phyloP scores from a whole-genome alignment of 2,113 vertebrate genomes.

The Neodon shergylaensis region DNA sequence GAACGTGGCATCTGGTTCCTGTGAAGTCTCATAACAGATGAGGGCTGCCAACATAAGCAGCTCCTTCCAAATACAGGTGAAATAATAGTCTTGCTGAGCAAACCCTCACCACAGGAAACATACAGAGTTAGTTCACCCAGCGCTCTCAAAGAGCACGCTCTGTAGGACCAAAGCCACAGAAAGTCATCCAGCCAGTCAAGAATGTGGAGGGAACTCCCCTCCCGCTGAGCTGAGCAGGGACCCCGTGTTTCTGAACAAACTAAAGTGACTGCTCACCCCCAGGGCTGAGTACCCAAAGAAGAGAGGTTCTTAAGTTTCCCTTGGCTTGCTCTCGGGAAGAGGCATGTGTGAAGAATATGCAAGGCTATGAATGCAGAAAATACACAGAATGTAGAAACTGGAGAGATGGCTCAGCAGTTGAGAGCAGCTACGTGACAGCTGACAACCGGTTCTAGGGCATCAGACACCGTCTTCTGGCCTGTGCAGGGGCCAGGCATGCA shows the following conservation, averaged over 20 bases:
- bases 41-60: conserved; percentile 57
- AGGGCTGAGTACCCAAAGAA: neutral
- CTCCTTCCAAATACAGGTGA: conserved; percentile 66
- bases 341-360: neutral
- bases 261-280: neutral
- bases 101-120: conserved; percentile 61
- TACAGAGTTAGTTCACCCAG: conserved; percentile 48
- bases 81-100: conserved; percentile 68
- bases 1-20: conserved; percentile 51
- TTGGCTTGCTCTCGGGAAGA: neutral
- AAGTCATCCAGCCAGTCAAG: neutral
- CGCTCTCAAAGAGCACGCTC: conserved; percentile 2
- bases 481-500: neutral
- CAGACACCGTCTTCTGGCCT: neutral
- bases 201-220: neutral
- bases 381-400: neutral
- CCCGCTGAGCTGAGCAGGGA: neutral
- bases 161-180: neutral
- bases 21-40: conserved; percentile 59
- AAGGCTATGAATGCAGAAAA: neutral
- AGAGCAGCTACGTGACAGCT: neutral
- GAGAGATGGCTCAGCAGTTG: neutral
- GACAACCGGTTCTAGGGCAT: neutral
- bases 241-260: neutral
- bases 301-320: neutral